Evolutionary conservation across 2,888 invertebrate species (phyloP).

Genomic region (Epistrophella euchroma): DNA sequence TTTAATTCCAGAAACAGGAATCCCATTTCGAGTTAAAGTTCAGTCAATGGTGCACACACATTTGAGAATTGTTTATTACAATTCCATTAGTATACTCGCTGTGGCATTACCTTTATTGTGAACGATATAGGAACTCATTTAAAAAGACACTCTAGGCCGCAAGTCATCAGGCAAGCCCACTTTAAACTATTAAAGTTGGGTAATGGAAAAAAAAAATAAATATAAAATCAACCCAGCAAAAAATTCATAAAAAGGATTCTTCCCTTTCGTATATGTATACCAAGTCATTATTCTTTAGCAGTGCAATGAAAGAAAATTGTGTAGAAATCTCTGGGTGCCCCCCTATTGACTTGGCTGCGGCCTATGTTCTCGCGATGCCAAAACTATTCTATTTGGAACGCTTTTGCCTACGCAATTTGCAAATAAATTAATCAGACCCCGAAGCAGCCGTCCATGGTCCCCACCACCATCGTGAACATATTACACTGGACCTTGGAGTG

Average conservation of each 20-base stretch:
- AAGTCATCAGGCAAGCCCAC: conserved; percentile 60
- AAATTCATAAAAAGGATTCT: conserved; percentile 58
- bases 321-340: conserved; percentile 13
- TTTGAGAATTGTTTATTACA: conserved; percentile 64
- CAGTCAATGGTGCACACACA: neutral
- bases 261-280: conserved; percentile 44
- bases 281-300: conserved; percentile 24
- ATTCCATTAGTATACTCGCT: conserved; percentile 60
- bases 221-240: conserved; percentile 29
- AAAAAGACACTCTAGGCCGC: conserved; percentile 27
- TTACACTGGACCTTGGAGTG: neutral
- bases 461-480: conserved; percentile 7
- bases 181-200: conserved; percentile 56
- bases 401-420: conserved; percentile 72
- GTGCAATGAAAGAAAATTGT: conserved; percentile 53
- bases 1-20: neutral
- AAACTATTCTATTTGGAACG: conserved; percentile 52
- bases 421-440: conserved; percentile 75
- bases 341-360: conserved; percentile 2
- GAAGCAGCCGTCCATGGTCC: conserved; percentile 36
- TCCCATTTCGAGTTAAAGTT: neutral
- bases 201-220: neutral
- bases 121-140: conserved; percentile 48
- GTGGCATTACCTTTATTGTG: conserved; percentile 35
- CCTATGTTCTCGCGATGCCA: conserved; percentile 21